Evolutionary conservation across 2,113 vertebrate species (phyloP), one percentile per base, ranked within the genome.

Genomic region (Propithecus coquereli): DNA sequence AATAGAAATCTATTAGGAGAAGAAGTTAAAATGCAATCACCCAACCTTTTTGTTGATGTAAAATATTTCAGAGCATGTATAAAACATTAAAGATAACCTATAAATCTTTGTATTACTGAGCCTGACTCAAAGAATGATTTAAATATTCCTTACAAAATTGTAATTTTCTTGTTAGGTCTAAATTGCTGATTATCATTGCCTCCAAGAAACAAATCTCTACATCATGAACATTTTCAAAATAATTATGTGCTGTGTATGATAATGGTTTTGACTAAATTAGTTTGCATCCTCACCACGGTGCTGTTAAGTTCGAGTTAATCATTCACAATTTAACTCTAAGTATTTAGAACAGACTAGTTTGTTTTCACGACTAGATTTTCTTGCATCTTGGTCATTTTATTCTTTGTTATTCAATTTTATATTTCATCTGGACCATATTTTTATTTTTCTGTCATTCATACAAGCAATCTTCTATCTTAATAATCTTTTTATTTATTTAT

Each of bases 191-290:
- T 95, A 93, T 96, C 74, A 93, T 90, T 88, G 81, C 77, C n/a
- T 94, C 77, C 32, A 70, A 92, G 87, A 96, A 94, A 85, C 59
- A 91, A 97, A 96, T 80, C 91, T 85, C 87, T 95, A 2, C 71
- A 74, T 94, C 59, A 70, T 92, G 71, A 91, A 68, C 76, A 86
- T 94, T 97, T 97, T 96, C 85, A 92, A 90, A 97, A 94, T 97
- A 97, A 97, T 97, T 92, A 96, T 95, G 90, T 82, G 59, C 54
- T 94, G 20, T 94, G 84, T 91, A 95, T 91, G 95, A 97, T 90
- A 97, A 97, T 91, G 85, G 87, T 43, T 97, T 92, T 97, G 68
- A 96, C 89, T 96, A 93, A 97, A 96, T 96, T 97, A 97, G 71
- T 25, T 95, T 87, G 30, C 50, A 86, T 86, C 23, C 61, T 87